These are phyloP conservation scores for Dinomys branickii DNA, from an alignment of 2,113 vertebrate genomes.

Conservation along the genomic window DNA sequence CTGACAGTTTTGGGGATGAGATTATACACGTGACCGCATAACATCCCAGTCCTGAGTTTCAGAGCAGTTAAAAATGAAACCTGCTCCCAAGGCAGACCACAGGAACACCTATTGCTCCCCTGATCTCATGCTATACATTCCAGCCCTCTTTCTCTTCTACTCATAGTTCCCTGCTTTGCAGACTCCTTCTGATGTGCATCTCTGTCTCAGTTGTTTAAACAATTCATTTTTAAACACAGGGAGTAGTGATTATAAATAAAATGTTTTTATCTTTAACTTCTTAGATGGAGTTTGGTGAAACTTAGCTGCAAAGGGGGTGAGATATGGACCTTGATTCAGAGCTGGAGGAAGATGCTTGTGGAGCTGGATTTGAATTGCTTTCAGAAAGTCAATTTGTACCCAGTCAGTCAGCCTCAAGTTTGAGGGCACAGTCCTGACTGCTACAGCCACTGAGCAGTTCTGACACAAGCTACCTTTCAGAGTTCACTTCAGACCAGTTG, in stretches of 20 bases:
- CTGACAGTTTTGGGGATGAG: no score
- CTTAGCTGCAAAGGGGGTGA: background rate
- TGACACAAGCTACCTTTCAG: background rate
- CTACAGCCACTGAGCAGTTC: background rate
- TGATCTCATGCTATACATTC: background rate
- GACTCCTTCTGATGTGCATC: background rate
- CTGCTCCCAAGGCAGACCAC: background rate
- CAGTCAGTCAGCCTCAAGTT: background rate
- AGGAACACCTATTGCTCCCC: background rate
- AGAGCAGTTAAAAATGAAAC: background rate
- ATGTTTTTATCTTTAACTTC: constrained; percentile 29
- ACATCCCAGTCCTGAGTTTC: background rate
- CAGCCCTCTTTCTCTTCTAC: background rate
- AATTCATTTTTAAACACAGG: constrained; percentile 25
- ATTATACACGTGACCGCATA: background rate
- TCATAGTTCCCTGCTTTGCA: background rate
- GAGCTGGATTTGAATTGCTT: background rate
- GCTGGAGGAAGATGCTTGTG: background rate
- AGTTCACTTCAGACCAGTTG: background rate
- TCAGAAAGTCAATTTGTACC: background rate
- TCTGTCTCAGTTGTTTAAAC: background rate
- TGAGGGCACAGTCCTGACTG: background rate
- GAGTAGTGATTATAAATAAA: constrained; percentile 9
- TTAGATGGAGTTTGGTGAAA: background rate
- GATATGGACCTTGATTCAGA: background rate